Evolutionary conservation across 1,140 invertebrate genomes (phyloP), one percentile per base, ranked within the genome.

Genomic region (Aplysia californica): DNA sequence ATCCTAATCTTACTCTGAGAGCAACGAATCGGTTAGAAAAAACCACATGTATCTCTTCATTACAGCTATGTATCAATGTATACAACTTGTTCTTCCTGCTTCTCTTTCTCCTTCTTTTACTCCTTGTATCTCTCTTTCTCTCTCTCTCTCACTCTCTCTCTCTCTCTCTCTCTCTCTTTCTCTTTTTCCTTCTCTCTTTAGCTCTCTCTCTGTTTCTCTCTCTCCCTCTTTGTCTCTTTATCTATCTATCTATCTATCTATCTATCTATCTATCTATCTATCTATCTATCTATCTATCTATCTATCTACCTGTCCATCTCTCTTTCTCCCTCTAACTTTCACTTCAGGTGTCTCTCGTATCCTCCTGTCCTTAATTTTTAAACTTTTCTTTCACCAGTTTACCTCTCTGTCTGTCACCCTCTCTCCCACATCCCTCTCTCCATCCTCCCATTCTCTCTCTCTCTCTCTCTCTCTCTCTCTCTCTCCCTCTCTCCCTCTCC

Each of bases 201-300:
- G 35, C 15, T 39, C 65, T 67, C 10, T 67, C 31, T 39, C 15
- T 67, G 33, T 67, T 15, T 67, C 65, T 67, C 31, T 67, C 31
- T 68, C 44, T 68, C 44, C 59, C 26, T 69, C 26, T 58, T 31
- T 76, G 41, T 68, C n/a, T n/a, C n/a, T n/a, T n/a, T n/a, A n/a
- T n/a, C n/a, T n/a, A n/a, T n/a, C n/a, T n/a, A n/a, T n/a, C n/a
- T n/a, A n/a, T n/a, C n/a, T n/a, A n/a, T n/a, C 44, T 50, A 10
- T 15, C 44, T 50, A 50, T 67, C 65, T 67, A 39, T 67, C 36
- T 75, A 33, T 65, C 58, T 75, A 29, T 75, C 35, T 75, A 29
- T 75, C 58, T 65, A 44, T 75, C 58, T 75, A 39, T 75, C 35
- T 75, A 38, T 74, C 56, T 64, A 26, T 74, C 56, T 39, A 26